Evolutionary conservation across 2,797 vertebrate genomes (phyloP), one percentile per base, ranked within the genome.

Genomic region (Alfaro cultratus): DNA sequence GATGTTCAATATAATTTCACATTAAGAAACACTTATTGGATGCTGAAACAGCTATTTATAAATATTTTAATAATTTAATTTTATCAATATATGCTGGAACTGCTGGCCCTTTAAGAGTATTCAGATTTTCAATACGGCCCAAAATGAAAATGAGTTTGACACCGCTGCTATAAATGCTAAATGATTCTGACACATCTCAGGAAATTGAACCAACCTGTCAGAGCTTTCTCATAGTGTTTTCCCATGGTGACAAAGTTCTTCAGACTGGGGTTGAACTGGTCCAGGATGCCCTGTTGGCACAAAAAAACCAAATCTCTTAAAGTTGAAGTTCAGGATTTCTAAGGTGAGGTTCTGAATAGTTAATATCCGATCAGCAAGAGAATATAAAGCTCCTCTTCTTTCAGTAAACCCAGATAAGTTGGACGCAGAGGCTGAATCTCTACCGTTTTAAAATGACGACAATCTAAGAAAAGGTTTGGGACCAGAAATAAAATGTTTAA

Each of bases 181-280:
- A 70, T n/a, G 11, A n/a, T 3, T n/a, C 39, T 45, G 39, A 45
- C 23, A 70, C 39, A 7, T 70, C 23, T 43, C 12, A n/a, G 67
- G 12, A n/a, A 60, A 26, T 21, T 34, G 36, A 57, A 80, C 91
- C 76, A 10, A 96, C 96, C 96, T 80, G 95, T 96, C 86, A 96
- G 89, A 36, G 96, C 96, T 85, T 95, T 96, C 87, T 96, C 96
- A 60, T 96, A 96, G 85, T 96, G 94, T 89, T 96, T 96, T 60
- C 96, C 96, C 96, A 96, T 96, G n/a, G 94, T 91, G 82, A 97
- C 96, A 95, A 97, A 97, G 90, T 97, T 97, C 93, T 96, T 97
- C 88, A 97, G 90, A 92, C 96, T 97, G 91, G 97, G 96, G 87
- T 97, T 97, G 86, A 97, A 97, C 86, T 97, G 96, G 85, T 97